Base-by-base conservation (phyloP, 2,888 invertebrate genomes). In the Sarcophaga rosellei region DNA sequence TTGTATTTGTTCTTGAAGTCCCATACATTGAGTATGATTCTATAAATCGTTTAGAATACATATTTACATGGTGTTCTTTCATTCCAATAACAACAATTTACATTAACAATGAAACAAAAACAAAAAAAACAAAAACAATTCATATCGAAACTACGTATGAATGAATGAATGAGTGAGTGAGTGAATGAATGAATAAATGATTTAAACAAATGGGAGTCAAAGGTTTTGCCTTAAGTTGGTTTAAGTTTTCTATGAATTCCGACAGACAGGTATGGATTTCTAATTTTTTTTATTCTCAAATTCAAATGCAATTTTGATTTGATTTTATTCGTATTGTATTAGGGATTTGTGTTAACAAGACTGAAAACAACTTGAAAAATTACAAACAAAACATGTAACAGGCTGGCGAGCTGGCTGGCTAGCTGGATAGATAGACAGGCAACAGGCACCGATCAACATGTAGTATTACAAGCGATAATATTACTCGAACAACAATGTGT, bases 121-220 rank as follows among this genome's bases (percentile, higher is more conserved):
- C 8, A 4, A 4, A 35, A 35, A 35, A 25, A 25, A 4, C 6
- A 1, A 35, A 35, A 35, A 0, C 35, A 35, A 35, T 10, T 0
- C 1, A 35, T 35, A 10, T 35, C 35, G 10, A 35, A 35, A 10
- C 35, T 35, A 17, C 5, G 15, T 4, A 53, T 53, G 53, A 17
- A 53, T 53, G 17, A 53, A 15, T 47, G 47, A 2, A 3, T 3
- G 12, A 15, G 15, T 47, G 47, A 47, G 15, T 15, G 47, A 15
- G 2, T 47, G 47, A 47, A 53, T 53, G 17, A 47, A 53, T 17
- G 59, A 25, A 72, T 68, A 62, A 62, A 74, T 63, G 74, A 45
- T 84, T 57, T 21, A 85, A 85, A 11, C 57, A 78, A 65, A 66
- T 82, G 21, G 79, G 78, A 68, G 82, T 82, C 85, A 85, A 78